Evolutionary conservation across 2,113 vertebrate genomes (phyloP), one percentile per base, ranked within the genome.

Genomic region (Triplophysa siluroides): DNA sequence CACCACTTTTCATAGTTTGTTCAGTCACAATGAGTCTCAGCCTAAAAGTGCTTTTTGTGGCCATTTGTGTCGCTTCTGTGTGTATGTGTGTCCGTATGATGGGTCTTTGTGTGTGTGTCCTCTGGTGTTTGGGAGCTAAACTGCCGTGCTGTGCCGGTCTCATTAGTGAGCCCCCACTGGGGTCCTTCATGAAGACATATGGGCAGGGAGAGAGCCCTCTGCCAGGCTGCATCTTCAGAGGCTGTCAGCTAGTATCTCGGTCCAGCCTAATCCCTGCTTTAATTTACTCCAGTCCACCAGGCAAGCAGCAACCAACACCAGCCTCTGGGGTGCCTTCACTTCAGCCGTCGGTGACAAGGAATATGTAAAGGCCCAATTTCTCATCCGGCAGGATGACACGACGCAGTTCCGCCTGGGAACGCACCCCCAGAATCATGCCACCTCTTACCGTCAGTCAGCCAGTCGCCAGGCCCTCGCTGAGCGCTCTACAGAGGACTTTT

Each of bases 251-350:
- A 92, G 93, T 93, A 94, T 98, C 95, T 93, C 85, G 60, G 87
- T 92, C 92, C 88, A 90, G 92, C 92, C 92, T 96, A 95, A 96
- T 96, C 95, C 93, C 93, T 91, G 92, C 95, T 96, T 97, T 98
- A 96, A 98, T 97, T 97, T 95, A 95, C 95, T 95, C 93, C 91
- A 93, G 93, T 93, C 93, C 93, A 90, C 92, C 92, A 92, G 92
- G 93, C 92, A 90, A 92, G 93, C 90, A 89, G 83, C 92, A 94
- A 94, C 93, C 93, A 94, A 93, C 88, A 88, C 88, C 81, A 91
- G 96, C 96, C 96, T 97, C 92, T 72, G 94, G 96, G 96, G 96
- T 93, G 94, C 93, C 94, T 95, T 96, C 94, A 95, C 92, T 96
- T 95, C 94, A 93, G 93, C 93, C 90, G 92, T 87, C 86, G 88